Evolutionary conservation across 2,888 invertebrate species (phyloP).

Genomic region (Aporophyla nigra): DNA sequence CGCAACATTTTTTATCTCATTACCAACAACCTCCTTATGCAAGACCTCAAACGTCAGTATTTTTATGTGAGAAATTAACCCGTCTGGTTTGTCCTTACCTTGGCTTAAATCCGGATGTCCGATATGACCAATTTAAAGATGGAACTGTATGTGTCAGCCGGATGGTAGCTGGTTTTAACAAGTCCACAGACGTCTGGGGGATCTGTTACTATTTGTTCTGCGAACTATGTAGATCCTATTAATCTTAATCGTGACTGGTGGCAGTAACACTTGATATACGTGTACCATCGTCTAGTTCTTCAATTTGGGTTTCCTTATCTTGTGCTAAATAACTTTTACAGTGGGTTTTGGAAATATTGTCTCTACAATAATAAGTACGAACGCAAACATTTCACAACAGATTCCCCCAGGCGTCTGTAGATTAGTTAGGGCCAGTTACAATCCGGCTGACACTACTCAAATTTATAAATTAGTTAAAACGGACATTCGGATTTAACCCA

Average conservation of each 20-base stretch:
- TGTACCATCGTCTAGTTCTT: background rate
- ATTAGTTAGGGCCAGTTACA: too few species aligned
- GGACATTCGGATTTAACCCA: too few species aligned
- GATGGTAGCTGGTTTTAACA: slow-evolving; percentile 28
- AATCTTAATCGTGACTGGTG: background rate
- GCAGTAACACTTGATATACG: background rate
- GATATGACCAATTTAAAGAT: slow-evolving; percentile 50
- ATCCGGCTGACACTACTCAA: too few species aligned
- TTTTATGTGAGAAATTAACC: slow-evolving; percentile 40
- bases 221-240: background rate
- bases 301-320: background rate
- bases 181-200: slow-evolving; percentile 27
- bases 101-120: slow-evolving; percentile 57
- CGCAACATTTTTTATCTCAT: slow-evolving; percentile 26
- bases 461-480: too few species aligned
- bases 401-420: too few species aligned
- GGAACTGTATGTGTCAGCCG: slow-evolving; percentile 51
- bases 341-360: background rate
- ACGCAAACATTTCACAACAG: too few species aligned
- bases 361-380: background rate
- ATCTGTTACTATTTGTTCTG: background rate
- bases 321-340: background rate
- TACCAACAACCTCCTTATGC: slow-evolving; percentile 27
- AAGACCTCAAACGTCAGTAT: slow-evolving; percentile 17
- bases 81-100: slow-evolving; percentile 48